phyloP scores from a whole-genome alignment of 2,113 vertebrate species.

The Vimba vimba region DNA sequence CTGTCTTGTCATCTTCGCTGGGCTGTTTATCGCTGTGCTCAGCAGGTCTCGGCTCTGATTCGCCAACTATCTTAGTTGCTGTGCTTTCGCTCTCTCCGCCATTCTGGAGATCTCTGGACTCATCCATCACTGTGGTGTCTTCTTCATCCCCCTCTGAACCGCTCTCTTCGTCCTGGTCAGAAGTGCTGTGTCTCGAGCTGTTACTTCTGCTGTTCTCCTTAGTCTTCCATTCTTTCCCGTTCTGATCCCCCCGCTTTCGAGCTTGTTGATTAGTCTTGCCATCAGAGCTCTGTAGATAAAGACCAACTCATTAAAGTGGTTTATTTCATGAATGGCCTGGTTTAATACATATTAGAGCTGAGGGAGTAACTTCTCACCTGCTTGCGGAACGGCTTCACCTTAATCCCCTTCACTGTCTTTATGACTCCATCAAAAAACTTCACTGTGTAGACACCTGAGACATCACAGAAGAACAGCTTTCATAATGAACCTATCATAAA shows the following conservation, averaged over 20 bases:
- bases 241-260: constrained; percentile 79
- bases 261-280: constrained; percentile 81
- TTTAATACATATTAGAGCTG: not conserved
- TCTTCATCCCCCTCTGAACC: constrained; percentile 74
- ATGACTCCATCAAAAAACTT: constrained; percentile 97
- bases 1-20: not conserved
- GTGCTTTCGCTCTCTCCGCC: not conserved
- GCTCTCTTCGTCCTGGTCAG: constrained; percentile 76
- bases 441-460: constrained; percentile 91
- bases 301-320: not conserved
- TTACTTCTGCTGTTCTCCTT: constrained; percentile 74
- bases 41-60: not conserved
- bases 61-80: not conserved
- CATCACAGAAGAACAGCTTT: not conserved
- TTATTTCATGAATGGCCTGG: not conserved
- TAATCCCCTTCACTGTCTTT: constrained; percentile 94
- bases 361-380: constrained; percentile 75
- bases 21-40: constrained; percentile 24
- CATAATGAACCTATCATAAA: not conserved
- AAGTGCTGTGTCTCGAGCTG: constrained; percentile 71
- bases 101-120: constrained; percentile 11
- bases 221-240: constrained; percentile 77
- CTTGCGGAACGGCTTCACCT: constrained; percentile 88
- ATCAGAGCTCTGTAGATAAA: constrained; percentile 28
- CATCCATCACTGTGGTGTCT: not conserved